Evolutionary conservation across 2,113 vertebrate species (phyloP), one percentile per base, ranked within the genome.

Genomic region (Anhinga rufa): DNA sequence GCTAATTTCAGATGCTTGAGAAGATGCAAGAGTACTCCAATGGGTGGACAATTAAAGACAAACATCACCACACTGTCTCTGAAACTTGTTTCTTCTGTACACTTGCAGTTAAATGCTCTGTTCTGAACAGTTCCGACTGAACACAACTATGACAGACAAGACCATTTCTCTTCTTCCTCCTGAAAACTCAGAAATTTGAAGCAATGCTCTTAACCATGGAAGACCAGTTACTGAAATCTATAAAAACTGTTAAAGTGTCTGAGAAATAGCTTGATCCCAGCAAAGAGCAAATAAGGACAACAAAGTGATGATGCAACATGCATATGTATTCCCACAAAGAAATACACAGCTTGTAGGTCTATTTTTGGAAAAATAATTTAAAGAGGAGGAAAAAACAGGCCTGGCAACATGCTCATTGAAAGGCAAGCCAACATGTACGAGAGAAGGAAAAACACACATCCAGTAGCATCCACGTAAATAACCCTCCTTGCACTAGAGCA

Each of bases 291-390:
- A 89, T 10, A 57, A 96, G 88, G 74, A 64, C 72, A 92, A 82
- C 44, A 90, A 77, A 93, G 75, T 2, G 16, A 42, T 48, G 69
- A 70, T 26, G 57, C 8, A 70, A 75, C 40, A 38, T 1, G 6
- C 21, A 51, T 11, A 9, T 21, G n/a, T 66, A 69, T 82, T 82
- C 77, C 95, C 95, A 92, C 91, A 96, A 96, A 94, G 68, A 79
- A 95, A 97, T 81, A 89, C 71, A 82, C 88, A 97, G 94, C 90
- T 96, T 69, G n/a, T 79, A 87, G 78, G 81, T 81, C 93, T 96
- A 84, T 95, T 89, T 97, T 95, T 89, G 86, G 90, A 60, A 80
- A 83, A 95, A 95, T 89, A 88, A 92, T 2, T 1, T 0, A 42
- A 83, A 38, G 28, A 60, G 15, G 15, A 75, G 17, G 10, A 65